phyloP scores from a whole-genome alignment of 2,797 vertebrate genomes.

The Glossophaga mutica region DNA sequence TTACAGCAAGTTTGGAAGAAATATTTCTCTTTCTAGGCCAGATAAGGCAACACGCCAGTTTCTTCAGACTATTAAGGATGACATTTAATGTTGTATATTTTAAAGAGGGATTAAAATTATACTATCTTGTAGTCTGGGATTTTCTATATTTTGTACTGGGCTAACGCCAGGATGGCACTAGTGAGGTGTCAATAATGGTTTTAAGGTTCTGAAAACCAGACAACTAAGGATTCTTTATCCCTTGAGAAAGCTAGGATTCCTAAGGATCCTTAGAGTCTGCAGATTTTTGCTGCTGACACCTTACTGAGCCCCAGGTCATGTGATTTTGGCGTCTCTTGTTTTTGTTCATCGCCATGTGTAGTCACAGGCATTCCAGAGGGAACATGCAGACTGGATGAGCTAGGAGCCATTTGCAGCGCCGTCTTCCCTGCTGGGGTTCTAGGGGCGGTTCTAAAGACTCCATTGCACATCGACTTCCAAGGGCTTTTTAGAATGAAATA shows the following conservation, averaged over 20 bases:
- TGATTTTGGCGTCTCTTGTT: neutral
- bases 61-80: constrained; percentile 41
- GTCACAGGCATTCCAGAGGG: neutral
- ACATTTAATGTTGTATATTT: constrained; percentile 49
- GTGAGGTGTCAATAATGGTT: constrained; percentile 39
- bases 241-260: neutral
- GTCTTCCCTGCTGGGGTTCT: neutral
- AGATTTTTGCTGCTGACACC: neutral
- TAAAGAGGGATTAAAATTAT: constrained; percentile 31
- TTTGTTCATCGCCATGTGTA: neutral
- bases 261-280: neutral
- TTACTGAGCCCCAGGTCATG: neutral
- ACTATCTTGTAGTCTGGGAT: neutral
- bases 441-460: neutral
- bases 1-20: constrained; percentile 35
- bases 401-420: neutral
- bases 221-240: neutral
- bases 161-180: constrained; percentile 1
- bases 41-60: neutral
- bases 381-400: neutral
- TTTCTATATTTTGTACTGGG: constrained; percentile 53
- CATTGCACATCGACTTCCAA: neutral
- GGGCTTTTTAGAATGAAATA: neutral
- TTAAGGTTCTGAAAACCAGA: constrained; percentile 18
- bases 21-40: constrained; percentile 34